Evolutionary conservation across 2,113 vertebrate genomes (phyloP).

Genomic region (Xiphorhynchus elegans): DNA sequence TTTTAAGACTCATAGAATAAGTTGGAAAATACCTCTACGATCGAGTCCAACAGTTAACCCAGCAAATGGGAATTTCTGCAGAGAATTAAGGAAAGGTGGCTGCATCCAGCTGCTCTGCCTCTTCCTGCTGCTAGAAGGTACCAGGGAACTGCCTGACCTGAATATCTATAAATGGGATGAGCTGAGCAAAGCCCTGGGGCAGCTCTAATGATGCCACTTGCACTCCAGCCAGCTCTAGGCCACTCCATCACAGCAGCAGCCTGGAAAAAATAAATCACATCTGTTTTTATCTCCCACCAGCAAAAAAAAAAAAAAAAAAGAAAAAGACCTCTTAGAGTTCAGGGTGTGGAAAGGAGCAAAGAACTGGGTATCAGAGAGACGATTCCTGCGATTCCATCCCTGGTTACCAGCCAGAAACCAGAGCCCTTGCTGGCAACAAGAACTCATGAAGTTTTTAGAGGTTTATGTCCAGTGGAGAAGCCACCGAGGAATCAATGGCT

Average conservation of each 20-base stretch:
- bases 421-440: background rate
- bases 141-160: background rate
- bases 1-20: background rate
- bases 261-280: background rate
- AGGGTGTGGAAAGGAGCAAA: background rate
- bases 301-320: background rate
- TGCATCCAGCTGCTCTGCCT: background rate
- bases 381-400: background rate
- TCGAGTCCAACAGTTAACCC: background rate
- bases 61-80: background rate
- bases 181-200: background rate
- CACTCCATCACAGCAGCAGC: fast-evolving
- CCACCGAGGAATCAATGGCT: background rate
- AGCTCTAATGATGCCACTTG: background rate
- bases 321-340: background rate
- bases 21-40: background rate
- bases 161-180: background rate
- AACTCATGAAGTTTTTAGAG: conserved; percentile 27
- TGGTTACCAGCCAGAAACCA: background rate
- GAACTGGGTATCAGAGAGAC: background rate
- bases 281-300: background rate
- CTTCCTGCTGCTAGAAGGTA: background rate
- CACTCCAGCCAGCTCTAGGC: fast-evolving
- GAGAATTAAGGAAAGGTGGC: background rate
- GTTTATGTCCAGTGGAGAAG: background rate